Conservation (phyloP, 2,888 invertebrate species). For the Andrena minutula region DNA sequence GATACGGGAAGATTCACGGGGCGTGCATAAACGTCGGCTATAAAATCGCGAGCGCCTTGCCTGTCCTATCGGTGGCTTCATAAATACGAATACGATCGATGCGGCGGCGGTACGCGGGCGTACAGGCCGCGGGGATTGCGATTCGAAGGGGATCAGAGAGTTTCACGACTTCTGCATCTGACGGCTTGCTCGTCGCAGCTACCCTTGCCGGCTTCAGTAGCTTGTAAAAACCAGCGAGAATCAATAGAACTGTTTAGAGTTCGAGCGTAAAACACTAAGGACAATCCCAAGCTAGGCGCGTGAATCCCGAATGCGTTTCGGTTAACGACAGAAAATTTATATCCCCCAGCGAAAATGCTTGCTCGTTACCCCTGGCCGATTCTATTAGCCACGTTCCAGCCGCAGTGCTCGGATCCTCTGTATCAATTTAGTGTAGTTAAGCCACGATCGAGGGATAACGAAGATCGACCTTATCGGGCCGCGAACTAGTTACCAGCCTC, state of each 20-base stretch:
- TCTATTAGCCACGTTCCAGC: neutral
- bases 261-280: too few species aligned
- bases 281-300: too few species aligned
- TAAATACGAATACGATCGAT: constrained; percentile 36
- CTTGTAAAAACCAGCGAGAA: neutral
- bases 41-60: constrained; percentile 11
- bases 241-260: too few species aligned
- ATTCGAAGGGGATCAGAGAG: neutral
- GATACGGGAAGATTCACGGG: constrained; percentile 6
- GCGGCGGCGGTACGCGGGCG: neutral
- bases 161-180: constrained; percentile 34
- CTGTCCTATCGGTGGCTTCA: constrained; percentile 11
- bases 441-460: constrained; percentile 15
- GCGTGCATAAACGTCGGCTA: constrained; percentile 11
- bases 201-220: neutral
- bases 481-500: constrained; percentile 9
- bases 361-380: neutral
- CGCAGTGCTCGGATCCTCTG: neutral
- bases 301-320: too few species aligned
- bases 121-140: neutral
- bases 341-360: too few species aligned
- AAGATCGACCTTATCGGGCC: neutral
- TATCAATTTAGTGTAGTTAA: neutral
- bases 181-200: constrained; percentile 20
- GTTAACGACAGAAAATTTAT: too few species aligned